A percentile compares a stretch with the other conserved stretches of the same genome.
Conservation (phyloP, 2,888 invertebrate genomes). For the Agapostemon virescens region DNA sequence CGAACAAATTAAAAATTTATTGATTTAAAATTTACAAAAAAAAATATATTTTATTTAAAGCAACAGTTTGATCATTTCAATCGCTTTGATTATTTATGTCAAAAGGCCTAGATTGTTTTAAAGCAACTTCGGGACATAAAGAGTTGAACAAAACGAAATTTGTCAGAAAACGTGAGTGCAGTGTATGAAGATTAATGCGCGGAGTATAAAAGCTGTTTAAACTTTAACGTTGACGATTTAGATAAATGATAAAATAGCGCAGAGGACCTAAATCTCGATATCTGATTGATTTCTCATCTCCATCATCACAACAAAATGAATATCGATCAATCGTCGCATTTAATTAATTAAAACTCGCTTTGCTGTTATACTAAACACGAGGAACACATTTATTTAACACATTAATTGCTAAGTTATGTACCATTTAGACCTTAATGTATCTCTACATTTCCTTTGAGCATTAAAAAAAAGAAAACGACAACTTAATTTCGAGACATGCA, state of each 20-base stretch:
- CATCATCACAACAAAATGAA: not conserved
- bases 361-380: not conserved
- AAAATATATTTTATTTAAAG: not conserved
- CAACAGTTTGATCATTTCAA: not conserved
- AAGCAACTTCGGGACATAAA: too few relatives aligned
- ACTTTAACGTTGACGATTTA: not conserved
- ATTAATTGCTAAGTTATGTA: conserved; percentile 25
- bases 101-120: not conserved
- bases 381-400: conserved; percentile 29
- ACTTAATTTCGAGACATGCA: not conserved
- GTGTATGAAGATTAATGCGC: not conserved
- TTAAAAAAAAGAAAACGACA: not conserved
- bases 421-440: not conserved
- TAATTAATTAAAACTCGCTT: not conserved
- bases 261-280: conserved; percentile 11
- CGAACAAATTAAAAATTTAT: too few relatives aligned
- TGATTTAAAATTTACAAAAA: not conserved
- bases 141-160: not conserved
- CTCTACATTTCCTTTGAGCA: not conserved
- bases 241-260: not conserved
- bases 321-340: not conserved
- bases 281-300: conserved; percentile 9
- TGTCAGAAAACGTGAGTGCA: not conserved
- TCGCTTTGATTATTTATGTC: not conserved
- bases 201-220: not conserved